Evolutionary conservation across 2,797 vertebrate species (phyloP), one percentile per base, ranked within the genome.

Genomic region (Sphenopsis melanotis): DNA sequence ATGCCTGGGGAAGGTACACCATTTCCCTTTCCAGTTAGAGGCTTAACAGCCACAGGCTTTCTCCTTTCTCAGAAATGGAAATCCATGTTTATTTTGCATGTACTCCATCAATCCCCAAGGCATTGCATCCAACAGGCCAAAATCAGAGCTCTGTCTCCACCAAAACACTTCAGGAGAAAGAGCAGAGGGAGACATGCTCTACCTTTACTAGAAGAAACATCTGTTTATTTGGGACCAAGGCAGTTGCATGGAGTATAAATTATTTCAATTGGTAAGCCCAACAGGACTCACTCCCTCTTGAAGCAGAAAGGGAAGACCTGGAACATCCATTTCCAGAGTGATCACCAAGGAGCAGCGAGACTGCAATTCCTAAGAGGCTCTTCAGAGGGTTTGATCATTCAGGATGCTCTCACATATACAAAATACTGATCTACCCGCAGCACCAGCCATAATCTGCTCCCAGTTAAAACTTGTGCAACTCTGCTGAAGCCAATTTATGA

Each of bases 401-500:
- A 75, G 49, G 56, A 76, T 74, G 53, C 22, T 83, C 83, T 75
- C 80, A 60, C 50, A 64, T 15, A 46, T 1, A 42, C 42, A 64
- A 92, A 91, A 81, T 49, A 80, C 78, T 47, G 11, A 83, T 83
- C 77, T 57, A 85, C 89, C 71, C 63, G 34, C 46, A 81, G 78
- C 60, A 80, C 49, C 6, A 14, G 69, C 27, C 50, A 26, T 64
- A 50, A 83, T 60, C 76, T 50, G 16, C 26, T 92, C 75, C 64
- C 59, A 22, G 44, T 30, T 64, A 89, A 53, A 93, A 87, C 59
- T 70, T 27, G 57, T 68, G 34, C 60, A 47, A 93, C 65, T 65
- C 89, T 17, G 30, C 68, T 12, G 70, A 90, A 96, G 59, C 89
- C 87, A 83, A 85, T 95, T 95, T 94, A 87, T 3, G 44, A 94